Evolutionary conservation across 1,140 invertebrate genomes (phyloP).

Genomic region (Bombyx mandarina): DNA sequence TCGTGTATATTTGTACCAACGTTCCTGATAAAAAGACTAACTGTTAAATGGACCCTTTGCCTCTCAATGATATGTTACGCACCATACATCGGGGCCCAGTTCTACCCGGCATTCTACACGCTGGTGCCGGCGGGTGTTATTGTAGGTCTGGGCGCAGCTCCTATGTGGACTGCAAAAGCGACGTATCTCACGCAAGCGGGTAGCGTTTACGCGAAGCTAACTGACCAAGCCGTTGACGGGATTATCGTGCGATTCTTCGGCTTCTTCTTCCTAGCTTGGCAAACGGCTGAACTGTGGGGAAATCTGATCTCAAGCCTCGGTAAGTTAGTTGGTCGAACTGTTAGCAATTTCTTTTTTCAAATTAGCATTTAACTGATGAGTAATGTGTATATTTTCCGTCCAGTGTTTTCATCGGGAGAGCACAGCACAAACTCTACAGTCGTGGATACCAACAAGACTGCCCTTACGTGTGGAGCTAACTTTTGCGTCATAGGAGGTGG

Average conservation of each 20-base stretch:
- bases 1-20: slow-evolving; percentile 95
- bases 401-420: slow-evolving; percentile 84
- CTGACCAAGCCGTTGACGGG: slow-evolving; percentile 88
- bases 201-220: slow-evolving; percentile 89
- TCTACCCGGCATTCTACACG: slow-evolving; percentile 90
- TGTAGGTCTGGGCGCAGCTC: slow-evolving; percentile 92
- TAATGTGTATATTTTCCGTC: slow-evolving; percentile 15
- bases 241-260: slow-evolving; percentile 97
- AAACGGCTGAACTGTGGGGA: slow-evolving; percentile 95
- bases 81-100: slow-evolving; percentile 94
- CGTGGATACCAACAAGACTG: slow-evolving; percentile 69
- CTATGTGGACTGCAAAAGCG: slow-evolving; percentile 97
- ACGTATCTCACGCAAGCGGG: slow-evolving; percentile 95
- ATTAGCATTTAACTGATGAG: slow-evolving; percentile 1
- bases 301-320: slow-evolving; percentile 96
- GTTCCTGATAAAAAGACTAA: slow-evolving; percentile 88
- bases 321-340: slow-evolving; percentile 59
- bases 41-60: slow-evolving; percentile 96
- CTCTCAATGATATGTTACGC: slow-evolving; percentile 93
- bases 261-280: slow-evolving; percentile 98
- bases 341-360: not conserved
- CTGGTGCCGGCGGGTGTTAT: slow-evolving; percentile 92
- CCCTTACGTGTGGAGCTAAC: slow-evolving; percentile 83
- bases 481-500: slow-evolving; percentile 82
- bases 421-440: slow-evolving; percentile 72